Conservation (phyloP, 2,888 invertebrate genomes). For the Selenia dentaria region DNA sequence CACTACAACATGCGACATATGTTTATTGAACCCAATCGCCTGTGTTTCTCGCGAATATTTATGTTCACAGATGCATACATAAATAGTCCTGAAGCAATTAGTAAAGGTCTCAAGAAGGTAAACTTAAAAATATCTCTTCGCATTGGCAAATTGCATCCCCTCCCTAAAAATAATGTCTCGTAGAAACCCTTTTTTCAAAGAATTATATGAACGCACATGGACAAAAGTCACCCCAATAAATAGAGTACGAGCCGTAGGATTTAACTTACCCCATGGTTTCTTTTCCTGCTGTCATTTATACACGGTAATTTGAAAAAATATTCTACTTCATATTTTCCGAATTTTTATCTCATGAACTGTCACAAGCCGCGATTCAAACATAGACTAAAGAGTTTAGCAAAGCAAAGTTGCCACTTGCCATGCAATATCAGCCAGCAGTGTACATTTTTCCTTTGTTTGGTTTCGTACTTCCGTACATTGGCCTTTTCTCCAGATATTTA, state of each 20-base stretch:
- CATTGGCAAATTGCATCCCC: slow-evolving; percentile 81
- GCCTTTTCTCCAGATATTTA: too few species aligned
- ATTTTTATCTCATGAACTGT: slow-evolving; percentile 62
- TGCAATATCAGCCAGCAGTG: too few species aligned
- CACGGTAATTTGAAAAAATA: slow-evolving; percentile 69
- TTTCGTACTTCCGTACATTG: too few species aligned
- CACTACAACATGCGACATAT: slow-evolving; percentile 24
- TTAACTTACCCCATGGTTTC: slow-evolving; percentile 91
- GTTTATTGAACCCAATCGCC: not conserved
- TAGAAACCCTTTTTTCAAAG: slow-evolving; percentile 52
- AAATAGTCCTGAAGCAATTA: slow-evolving; percentile 11
- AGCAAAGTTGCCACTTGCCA: slow-evolving; percentile 15
- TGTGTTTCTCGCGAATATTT: not conserved
- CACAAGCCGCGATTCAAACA: slow-evolving; percentile 59
- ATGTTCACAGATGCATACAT: not conserved
- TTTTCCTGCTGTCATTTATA: slow-evolving; percentile 92
- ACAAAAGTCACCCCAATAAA: slow-evolving; percentile 23
- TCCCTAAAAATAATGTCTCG: slow-evolving; percentile 75
- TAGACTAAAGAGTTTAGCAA: slow-evolving; percentile 41
- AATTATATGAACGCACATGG: slow-evolving; percentile 18
- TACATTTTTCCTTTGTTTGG: too few species aligned
- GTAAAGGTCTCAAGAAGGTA: slow-evolving; percentile 33
- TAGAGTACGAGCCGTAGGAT: slow-evolving; percentile 22
- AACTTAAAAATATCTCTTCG: slow-evolving; percentile 75
- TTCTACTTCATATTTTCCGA: slow-evolving; percentile 66